Base-by-base conservation (phyloP, 2,113 vertebrate species). In the Peromyscus leucopus region DNA sequence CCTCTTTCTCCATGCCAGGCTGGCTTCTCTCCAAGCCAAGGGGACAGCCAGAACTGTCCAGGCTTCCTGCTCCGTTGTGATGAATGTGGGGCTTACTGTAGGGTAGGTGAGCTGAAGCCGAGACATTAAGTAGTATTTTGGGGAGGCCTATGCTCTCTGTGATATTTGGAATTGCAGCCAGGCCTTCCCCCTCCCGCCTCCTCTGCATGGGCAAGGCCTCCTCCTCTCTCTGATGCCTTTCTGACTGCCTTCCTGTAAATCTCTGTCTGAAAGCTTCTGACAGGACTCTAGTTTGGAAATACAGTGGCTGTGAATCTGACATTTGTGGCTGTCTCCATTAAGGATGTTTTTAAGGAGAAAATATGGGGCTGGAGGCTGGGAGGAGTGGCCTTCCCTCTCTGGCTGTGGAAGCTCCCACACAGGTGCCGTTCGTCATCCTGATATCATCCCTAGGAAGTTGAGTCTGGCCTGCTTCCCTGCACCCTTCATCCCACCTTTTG, bases 1-100 rank as follows among this genome's bases (percentile, higher is more conserved):
- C 36, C 51, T 51, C 4, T 0, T 0, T 15, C 7, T 28, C 19
- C 75, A n/a, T 6, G 26, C 36, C 3, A 1, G 0, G 0, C 6
- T 5, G 89, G 19, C 31, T 67, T 55, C 55, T 9, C 63, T 7
- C 65, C 1, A 0, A 24, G 26, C 7, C 59, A 21, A 36, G 63
- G 36, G 33, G 28, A 1, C 13, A 46, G 78, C 7, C 69, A 17
- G 26, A 10, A 55, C 2, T 12, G 16, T 7, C 72, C 46, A 2
- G 2, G 9, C 48, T n/a, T 26, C 42, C 36, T 9, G 24, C 8
- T 10, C 6, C 3, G 0, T 7, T 69, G 6, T 5, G 31, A 22
- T 28, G 42, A 17, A 28, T 0, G 21, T 4, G 65, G 42, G 0
- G 61, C 2, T 42, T 4, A 0, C 67, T 57, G 19, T 7, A 31